Percentiles rank a stretch among this genome's conserved stretches.
Conservation (phyloP, 2,888 invertebrate genomes). For the Callimorpha dominula region DNA sequence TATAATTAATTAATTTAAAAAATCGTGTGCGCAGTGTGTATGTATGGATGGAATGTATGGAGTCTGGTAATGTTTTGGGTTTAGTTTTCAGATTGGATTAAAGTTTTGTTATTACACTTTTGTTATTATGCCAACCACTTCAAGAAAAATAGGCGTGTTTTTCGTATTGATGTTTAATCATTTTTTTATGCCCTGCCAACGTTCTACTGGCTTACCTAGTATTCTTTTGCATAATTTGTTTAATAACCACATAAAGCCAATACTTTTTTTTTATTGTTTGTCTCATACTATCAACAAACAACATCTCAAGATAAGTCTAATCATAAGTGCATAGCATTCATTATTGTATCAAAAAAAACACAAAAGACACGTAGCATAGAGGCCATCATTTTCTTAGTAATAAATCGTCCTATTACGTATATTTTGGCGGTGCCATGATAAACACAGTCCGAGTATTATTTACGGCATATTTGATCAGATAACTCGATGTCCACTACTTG, state of each 20-base stretch:
- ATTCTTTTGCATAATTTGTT: not conserved
- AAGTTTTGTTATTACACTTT: no score
- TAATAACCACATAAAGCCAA: not conserved
- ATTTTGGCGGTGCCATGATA: conserved; percentile 77
- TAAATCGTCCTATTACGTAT: conserved; percentile 77
- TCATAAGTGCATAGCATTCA: not conserved
- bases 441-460: conserved; percentile 82
- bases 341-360: conserved; percentile 22
- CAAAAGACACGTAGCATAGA: conserved; percentile 37
- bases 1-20: no score
- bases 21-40: no score
- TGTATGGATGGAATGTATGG: no score
- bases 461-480: conserved; percentile 83
- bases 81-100: no score
- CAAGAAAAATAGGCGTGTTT: no score
- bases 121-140: no score
- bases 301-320: not conserved
- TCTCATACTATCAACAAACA: not conserved
- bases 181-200: not conserved
- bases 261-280: not conserved
- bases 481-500: conserved; percentile 75
- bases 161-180: not conserved
- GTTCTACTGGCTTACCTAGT: not conserved
- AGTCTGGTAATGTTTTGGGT: no score
- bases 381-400: conserved; percentile 60